A percentile compares a stretch with the other conserved stretches of the same genome.
Conservation (phyloP, 1,140 invertebrate genomes). For the Euborellia annulipes region DNA sequence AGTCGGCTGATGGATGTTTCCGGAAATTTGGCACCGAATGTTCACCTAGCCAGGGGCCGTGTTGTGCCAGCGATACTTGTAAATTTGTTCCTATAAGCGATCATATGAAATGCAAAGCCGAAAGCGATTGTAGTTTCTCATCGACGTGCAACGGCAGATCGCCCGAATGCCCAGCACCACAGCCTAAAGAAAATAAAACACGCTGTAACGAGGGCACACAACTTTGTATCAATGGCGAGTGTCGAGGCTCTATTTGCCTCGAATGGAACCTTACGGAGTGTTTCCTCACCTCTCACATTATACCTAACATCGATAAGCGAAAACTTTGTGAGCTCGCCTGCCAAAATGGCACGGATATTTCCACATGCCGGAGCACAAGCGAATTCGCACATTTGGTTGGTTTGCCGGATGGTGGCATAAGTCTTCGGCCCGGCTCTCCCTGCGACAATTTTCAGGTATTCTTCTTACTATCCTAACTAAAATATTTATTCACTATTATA, state of each 20-base stretch:
- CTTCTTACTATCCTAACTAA: too few species aligned
- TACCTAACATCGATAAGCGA: conserved; percentile 70
- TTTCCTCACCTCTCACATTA: conserved; percentile 74
- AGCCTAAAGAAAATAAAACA: conserved; percentile 61
- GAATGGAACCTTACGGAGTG: conserved; percentile 90
- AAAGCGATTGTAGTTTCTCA: conserved; percentile 75
- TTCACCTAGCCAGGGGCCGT: conserved; percentile 93
- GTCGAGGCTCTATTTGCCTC: conserved; percentile 87
- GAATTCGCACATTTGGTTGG: conserved; percentile 60
- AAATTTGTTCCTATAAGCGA: conserved; percentile 49
- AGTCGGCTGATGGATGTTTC: conserved; percentile 52
- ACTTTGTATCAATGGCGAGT: conserved; percentile 87
- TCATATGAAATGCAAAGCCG: conserved; percentile 58
- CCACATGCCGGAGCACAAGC: conserved; percentile 72
- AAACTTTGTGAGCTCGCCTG: conserved; percentile 93
- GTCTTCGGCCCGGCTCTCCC: conserved; percentile 80
- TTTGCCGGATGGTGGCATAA: conserved; percentile 69
- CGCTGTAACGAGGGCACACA: conserved; percentile 70
- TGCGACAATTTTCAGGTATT: conserved; percentile 93
- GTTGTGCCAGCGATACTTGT: conserved; percentile 71
- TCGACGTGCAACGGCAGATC: conserved; percentile 72
- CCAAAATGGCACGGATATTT: conserved; percentile 59
- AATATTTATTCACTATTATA: too few species aligned
- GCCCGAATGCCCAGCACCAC: conserved; percentile 69
- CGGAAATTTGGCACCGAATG: conserved; percentile 64